Evolutionary conservation across 64 coral and sea anemone genomes (phyloP).

Genomic region (Actinia equina): DNA sequence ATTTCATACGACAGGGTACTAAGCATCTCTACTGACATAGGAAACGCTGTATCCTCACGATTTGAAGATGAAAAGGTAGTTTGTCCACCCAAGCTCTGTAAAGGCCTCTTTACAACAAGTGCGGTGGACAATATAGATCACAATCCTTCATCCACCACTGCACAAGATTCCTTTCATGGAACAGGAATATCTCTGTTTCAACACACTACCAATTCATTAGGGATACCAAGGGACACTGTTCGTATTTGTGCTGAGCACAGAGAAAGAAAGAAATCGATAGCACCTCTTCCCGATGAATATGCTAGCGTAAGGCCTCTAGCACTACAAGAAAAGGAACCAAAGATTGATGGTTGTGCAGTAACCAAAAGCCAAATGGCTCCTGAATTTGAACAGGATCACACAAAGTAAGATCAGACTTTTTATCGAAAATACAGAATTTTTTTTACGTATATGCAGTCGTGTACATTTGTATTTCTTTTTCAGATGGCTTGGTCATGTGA

Average conservation of each 20-base stretch:
- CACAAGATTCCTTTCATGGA: slow-evolving; percentile 38
- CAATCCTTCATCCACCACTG: slow-evolving; percentile 29
- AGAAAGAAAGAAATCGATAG: too few relatives aligned
- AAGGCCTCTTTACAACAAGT: slow-evolving; percentile 10
- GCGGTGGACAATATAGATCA: slow-evolving; percentile 48
- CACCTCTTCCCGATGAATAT: too few relatives aligned
- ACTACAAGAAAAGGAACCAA: too few relatives aligned
- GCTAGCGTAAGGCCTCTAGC: too few relatives aligned
- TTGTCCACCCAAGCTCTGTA: slow-evolving; percentile 24
- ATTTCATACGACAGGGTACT: slow-evolving; percentile 29
- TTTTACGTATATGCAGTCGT: too few relatives aligned
- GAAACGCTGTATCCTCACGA: slow-evolving; percentile 3
- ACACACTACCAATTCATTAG: background rate
- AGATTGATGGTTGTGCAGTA: too few relatives aligned
- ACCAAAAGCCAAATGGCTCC: too few relatives aligned
- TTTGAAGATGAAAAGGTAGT: slow-evolving; percentile 22
- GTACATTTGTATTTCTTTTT: background rate
- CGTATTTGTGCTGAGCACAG: too few relatives aligned
- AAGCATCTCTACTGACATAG: slow-evolving; percentile 31
- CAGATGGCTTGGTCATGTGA: slow-evolving; percentile 10
- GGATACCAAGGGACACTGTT: too few relatives aligned
- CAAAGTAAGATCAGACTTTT: too few relatives aligned
- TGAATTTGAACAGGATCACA: too few relatives aligned
- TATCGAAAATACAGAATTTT: too few relatives aligned
- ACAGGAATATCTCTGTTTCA: slow-evolving; percentile 38